Evolutionary conservation across 2,888 invertebrate species (phyloP), one percentile per base, ranked within the genome.

Genomic region (Xestia xanthographa): DNA sequence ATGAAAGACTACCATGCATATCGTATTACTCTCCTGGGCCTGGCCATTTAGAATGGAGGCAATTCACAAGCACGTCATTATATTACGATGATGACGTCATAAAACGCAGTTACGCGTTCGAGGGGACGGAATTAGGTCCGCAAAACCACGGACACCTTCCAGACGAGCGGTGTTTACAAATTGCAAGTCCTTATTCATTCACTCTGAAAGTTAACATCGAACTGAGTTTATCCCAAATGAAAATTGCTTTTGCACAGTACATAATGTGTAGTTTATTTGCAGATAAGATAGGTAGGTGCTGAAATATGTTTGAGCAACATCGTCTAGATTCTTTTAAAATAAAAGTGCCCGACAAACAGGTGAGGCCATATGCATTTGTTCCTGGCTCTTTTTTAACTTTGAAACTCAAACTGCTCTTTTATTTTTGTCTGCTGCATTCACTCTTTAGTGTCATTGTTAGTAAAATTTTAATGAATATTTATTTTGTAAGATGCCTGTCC

Each of bases 31-130:
- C 80, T 77, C 71, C 72, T 68, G 53, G 69, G 83, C 8, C 67
- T 53, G 72, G 66, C 67, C 75, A 90, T 92, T 92, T 90, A 90
- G 89, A 89, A 90, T 90, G 89, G 85, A 90, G 91, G 92, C 90
- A 90, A 93, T 93, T 93, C 89, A 89, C 87, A 89, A 89, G 89
- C 89, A 88, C 89, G 88, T 90, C 91, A 92, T 94, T 92, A 93
- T 90, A 89, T 90, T 90, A 90, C 88, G 84, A 91, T 92, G 92
- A 93, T 92, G 91, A 91, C 90, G 90, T 91, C 91, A 92, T 91
- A 89, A 90, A 91, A 89, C 86, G 88, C 89, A 91, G 92, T 89
- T 88, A 91, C 88, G 90, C 91, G 89, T 91, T 88, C 87, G 71
- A 88, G 89, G 87, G 91, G 90, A 90, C 82, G 87, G 84, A 90